Base-by-base conservation (phyloP, 2,113 vertebrate species). In the Sander lucioperca region DNA sequence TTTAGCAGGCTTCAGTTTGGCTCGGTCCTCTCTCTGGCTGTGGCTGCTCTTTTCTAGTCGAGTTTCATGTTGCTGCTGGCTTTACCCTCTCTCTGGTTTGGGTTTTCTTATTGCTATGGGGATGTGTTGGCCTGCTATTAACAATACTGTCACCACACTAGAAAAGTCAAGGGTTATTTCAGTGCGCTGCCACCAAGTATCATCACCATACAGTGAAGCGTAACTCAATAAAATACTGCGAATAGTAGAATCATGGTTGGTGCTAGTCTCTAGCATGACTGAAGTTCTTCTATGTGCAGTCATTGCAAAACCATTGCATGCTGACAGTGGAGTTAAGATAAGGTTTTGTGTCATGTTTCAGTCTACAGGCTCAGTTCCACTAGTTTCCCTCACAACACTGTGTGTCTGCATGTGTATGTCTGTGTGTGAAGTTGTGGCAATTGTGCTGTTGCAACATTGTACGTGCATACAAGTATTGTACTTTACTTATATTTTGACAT, bases 271-370 rank as follows among this genome's bases (percentile, higher is more conserved):
- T 25, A 36, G 33, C 14, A 19, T 15, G 9, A 65, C 16, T 23
- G 18, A 73, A 43, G 56, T 33, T 43, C 10, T 56, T 67, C 65
- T 77, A 12, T 78, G 48, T 39, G 15, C 59, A 64, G 76, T 36
- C 51, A 2, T 21, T 58, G 63, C 27, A 67, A 66, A 74, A 25
- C 51, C 51, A 27, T 30, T 43, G 6, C n/a, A 63, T 25, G 39
- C 36, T 18, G 67, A 53, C 73, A 51, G 36, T 23, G 19, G 61
- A 72, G 23, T 51, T 21, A 5, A 50, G 83, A 82, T 83, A 45
- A 19, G 69, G 84, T 88, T 84, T 84, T 51, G 79, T 77, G 27
- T 92, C 80, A 33, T 68, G 81, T 90, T 90, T 85, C 86, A 70
- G 43, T n/a, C 65, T 15, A 6, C 50, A 39, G 69, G 36, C 65